Evolutionary conservation across 2,113 vertebrate species (phyloP).

Genomic region (Percopsis transmontana): DNA sequence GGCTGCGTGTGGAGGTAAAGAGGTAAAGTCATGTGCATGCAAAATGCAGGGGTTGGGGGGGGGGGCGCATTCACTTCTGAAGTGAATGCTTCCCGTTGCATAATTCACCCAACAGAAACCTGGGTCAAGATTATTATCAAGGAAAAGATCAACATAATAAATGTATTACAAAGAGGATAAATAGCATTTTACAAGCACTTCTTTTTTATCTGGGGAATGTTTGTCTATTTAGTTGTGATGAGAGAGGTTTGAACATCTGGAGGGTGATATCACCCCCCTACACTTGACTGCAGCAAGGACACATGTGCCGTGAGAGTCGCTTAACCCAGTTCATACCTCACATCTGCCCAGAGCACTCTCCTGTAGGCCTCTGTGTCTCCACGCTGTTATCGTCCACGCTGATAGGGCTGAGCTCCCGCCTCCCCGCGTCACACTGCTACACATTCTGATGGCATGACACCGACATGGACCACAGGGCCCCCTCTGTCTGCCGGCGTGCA

Average conservation of each 20-base stretch:
- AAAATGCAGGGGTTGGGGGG: conserved; percentile 45
- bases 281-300: conserved; percentile 11
- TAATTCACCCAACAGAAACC: conserved; percentile 15
- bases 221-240: no score
- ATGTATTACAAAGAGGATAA: no score
- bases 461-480: conserved; percentile 63
- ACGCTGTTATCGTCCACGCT: conserved; percentile 70
- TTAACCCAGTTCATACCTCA: conserved; percentile 23
- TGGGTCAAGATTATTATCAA: no score
- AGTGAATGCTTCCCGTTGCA: conserved; percentile 25
- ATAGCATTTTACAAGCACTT: no score
- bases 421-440: conserved; percentile 68
- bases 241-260: neutral
- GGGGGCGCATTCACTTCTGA: conserved; percentile 7
- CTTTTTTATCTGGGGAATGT: no score
- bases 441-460: conserved; percentile 71
- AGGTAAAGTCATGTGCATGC: conserved; percentile 62
- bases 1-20: conserved; percentile 63
- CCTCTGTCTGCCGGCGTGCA: conserved; percentile 59
- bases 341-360: no score
- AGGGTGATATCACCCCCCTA: conserved; percentile 22
- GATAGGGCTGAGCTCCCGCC: conserved; percentile 64
- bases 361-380: conserved; percentile 75
- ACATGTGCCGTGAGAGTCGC: conserved; percentile 17
- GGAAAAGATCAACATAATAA: no score